Evolutionary conservation across 1,140 invertebrate genomes (phyloP).

Genomic region (Papilio xuthus): DNA sequence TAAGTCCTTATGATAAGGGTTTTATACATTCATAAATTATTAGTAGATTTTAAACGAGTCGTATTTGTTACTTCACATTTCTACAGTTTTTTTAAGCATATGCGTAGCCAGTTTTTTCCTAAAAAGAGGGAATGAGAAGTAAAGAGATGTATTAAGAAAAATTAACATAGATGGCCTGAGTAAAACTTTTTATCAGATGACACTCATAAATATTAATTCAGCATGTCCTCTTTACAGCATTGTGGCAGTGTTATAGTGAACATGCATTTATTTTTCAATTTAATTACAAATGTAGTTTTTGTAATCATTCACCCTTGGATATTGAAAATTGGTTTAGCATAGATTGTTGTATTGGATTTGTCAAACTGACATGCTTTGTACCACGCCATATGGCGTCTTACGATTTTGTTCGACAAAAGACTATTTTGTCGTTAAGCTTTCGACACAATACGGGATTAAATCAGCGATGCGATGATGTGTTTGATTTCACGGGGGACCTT

Average conservation of each 20-base stretch:
- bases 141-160: no score
- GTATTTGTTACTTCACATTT: no score
- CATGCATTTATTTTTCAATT: slow-evolving; percentile 21
- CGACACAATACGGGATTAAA: slow-evolving; percentile 57
- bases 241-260: not conserved
- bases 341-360: slow-evolving; percentile 29
- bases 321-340: slow-evolving; percentile 58
- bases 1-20: no score
- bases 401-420: slow-evolving; percentile 49
- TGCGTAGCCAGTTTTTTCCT: no score
- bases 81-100: no score
- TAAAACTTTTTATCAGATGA: no score
- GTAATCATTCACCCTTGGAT: slow-evolving; percentile 38
- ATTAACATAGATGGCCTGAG: no score
- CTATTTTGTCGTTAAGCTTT: slow-evolving; percentile 48
- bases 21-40: no score
- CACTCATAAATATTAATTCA: no score
- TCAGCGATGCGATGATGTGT: slow-evolving; percentile 58
- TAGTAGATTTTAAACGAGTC: no score
- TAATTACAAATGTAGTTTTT: slow-evolving; percentile 28
- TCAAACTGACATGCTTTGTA: slow-evolving; percentile 63
- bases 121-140: no score
- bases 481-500: slow-evolving; percentile 58
- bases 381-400: slow-evolving; percentile 67
- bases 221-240: no score